Base-by-base conservation (phyloP, 1,140 invertebrate species). In the Neodiprion virginianus region DNA sequence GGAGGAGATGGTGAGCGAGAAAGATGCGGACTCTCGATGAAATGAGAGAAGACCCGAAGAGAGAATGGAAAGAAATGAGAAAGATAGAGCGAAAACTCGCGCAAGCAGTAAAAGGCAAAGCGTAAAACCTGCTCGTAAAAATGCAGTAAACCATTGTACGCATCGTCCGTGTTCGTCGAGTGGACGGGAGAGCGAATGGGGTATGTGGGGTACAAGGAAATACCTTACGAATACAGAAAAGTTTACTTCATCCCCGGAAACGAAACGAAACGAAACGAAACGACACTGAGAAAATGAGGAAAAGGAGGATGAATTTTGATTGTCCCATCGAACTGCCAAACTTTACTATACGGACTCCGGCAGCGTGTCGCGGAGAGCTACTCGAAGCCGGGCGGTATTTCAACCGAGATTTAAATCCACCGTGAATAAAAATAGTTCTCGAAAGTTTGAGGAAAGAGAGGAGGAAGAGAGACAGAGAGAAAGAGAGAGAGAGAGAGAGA, bases 71-170 rank as follows among this genome's bases (percentile, higher is more conserved):
- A 23, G 40, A 23, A 69, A 69, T 23, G 17, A 69, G 23, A 69
- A 47, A 69, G 40, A 69, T 69, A 69, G 40, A 47, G 67, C 67
- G 67, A 69, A 69, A 69, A 23, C 14, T 14, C 14, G 14, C 11
- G 11, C 11, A 69, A 69, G 23, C 14, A 17, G 67, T 14, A 69
- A 69, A 69, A 69, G 21, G 67, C 14, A 47, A 14, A 14, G 67
- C 67, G 67, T 69, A 69, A 69, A 65, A 69, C 67, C 67, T 21
- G 67, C 10, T 47, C 67, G 67, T 69, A 69, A 69, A 69, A 69
- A 69, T 21, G 67, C 67, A 69, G 23, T 69, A 69, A 69, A 69
- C 10, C 40, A 69, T 69, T 47, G 14, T 65, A 17, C 12, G 61
- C 12, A 1, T 65, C 61, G 61, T 14, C 12, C 61, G 61, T 65